phyloP scores from a whole-genome alignment of 2,797 vertebrate species.

The Sebastes cheni region DNA sequence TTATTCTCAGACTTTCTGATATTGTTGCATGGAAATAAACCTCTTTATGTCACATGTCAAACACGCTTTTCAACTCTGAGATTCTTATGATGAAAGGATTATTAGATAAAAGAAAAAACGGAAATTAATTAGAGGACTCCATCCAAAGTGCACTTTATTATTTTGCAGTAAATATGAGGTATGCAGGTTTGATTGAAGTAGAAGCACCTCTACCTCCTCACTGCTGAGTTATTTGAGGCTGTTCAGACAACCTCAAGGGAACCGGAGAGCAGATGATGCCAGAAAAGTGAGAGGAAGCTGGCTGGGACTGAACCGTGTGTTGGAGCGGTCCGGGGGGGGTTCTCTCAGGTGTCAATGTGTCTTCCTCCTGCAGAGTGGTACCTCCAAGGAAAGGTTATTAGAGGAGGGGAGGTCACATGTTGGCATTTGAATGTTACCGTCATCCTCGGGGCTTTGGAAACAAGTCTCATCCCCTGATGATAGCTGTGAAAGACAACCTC shows the following conservation, averaged over 20 bases:
- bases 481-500: not conserved
- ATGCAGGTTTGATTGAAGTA: not conserved
- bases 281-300: constrained; percentile 32
- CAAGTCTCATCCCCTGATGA: not conserved
- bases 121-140: not conserved
- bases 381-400: constrained; percentile 10
- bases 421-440: constrained; percentile 48
- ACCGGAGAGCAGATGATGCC: constrained; percentile 36
- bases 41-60: not conserved
- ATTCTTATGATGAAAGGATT: not conserved
- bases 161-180: not conserved
- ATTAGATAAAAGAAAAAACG: not conserved
- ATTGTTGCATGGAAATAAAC: not conserved
- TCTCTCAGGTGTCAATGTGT: constrained; percentile 48
- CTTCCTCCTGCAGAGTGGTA: constrained; percentile 29
- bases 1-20: not conserved
- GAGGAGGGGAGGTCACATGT: constrained; percentile 4
- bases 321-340: not conserved
- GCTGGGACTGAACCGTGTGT: constrained; percentile 24
- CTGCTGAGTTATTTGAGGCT: constrained; percentile 37
- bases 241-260: constrained; percentile 15
- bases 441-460: constrained; percentile 20
- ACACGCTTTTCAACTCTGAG: not conserved
- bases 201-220: not conserved
- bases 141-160: not conserved